A percentile compares a stretch with the other conserved stretches of the same genome.
phyloP scores from a whole-genome alignment of 2,797 vertebrate genomes.

The Rhinogobio ventralis region DNA sequence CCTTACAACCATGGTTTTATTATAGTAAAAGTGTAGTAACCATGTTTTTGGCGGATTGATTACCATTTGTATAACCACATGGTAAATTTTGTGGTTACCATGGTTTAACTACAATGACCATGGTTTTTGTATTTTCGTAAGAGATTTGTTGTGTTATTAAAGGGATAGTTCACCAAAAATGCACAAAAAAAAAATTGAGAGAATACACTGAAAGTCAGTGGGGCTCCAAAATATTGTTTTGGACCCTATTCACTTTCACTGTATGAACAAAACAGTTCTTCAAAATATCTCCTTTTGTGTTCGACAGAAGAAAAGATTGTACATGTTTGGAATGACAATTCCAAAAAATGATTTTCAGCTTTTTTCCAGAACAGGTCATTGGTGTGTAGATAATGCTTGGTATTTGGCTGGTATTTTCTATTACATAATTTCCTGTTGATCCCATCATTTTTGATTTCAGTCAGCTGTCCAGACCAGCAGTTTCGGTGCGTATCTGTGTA shows the following conservation, averaged over 20 bases:
- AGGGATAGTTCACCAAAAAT: background rate
- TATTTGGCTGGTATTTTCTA: slow-evolving; percentile 1
- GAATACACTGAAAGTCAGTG: background rate
- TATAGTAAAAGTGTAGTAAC: too few relatives aligned
- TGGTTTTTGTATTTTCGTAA: background rate
- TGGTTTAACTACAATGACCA: too few relatives aligned
- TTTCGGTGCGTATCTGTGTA: background rate
- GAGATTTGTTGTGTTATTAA: background rate
- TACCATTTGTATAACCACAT: too few relatives aligned
- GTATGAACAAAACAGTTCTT: background rate
- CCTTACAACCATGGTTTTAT: too few relatives aligned
- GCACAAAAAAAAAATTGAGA: too few relatives aligned
- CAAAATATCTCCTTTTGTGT: background rate
- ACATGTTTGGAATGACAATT: background rate
- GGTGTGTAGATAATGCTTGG: background rate
- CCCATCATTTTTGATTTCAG: background rate
- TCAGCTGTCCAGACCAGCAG: background rate
- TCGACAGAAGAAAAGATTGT: background rate
- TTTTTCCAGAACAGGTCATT: background rate
- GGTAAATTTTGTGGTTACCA: too few relatives aligned
- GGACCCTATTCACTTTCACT: background rate
- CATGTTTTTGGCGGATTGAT: too few relatives aligned
- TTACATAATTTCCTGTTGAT: background rate
- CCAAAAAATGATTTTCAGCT: background rate
- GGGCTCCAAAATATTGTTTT: background rate